phyloP scores from a whole-genome alignment of 2,888 invertebrate species.

The Tridacna crocea region DNA sequence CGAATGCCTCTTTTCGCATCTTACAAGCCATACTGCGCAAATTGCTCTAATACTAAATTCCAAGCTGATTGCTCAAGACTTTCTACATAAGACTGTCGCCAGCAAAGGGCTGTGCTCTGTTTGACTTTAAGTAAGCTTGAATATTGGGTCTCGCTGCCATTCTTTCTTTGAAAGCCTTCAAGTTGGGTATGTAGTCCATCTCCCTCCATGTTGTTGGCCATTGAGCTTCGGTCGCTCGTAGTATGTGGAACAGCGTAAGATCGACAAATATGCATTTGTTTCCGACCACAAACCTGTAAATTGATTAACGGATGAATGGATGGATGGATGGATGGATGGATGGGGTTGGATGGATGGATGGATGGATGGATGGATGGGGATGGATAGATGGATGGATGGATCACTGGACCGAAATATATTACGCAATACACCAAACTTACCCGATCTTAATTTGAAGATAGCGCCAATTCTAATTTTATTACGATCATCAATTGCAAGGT shows the following conservation, averaged over 20 bases:
- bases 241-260: conserved; percentile 70
- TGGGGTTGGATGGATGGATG: too few relatives aligned
- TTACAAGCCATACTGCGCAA: too few relatives aligned
- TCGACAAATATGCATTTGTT: conserved; percentile 74
- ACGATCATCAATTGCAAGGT: too few relatives aligned
- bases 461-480: too few relatives aligned
- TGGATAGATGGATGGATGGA: too few relatives aligned
- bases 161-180: conserved; percentile 73
- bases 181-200: conserved; percentile 67
- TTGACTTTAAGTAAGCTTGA: conserved; percentile 72
- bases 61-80: background rate
- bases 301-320: too few relatives aligned
- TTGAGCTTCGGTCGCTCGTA: conserved; percentile 72
- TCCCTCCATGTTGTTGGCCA: conserved; percentile 70
- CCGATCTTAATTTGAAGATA: too few relatives aligned
- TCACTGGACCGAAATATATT: too few relatives aligned
- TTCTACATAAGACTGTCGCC: conserved; percentile 79
- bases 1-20: too few relatives aligned
- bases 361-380: too few relatives aligned
- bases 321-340: background rate
- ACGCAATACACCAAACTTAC: too few relatives aligned
- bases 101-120: conserved; percentile 66
- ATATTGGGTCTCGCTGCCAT: conserved; percentile 69
- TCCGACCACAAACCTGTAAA: conserved; percentile 71
- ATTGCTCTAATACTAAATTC: too few relatives aligned